These are phyloP conservation scores for Galeopsomyia nigrocyanea DNA, from an alignment of 2,888 invertebrate species.

Conservation along the genomic window DNA sequence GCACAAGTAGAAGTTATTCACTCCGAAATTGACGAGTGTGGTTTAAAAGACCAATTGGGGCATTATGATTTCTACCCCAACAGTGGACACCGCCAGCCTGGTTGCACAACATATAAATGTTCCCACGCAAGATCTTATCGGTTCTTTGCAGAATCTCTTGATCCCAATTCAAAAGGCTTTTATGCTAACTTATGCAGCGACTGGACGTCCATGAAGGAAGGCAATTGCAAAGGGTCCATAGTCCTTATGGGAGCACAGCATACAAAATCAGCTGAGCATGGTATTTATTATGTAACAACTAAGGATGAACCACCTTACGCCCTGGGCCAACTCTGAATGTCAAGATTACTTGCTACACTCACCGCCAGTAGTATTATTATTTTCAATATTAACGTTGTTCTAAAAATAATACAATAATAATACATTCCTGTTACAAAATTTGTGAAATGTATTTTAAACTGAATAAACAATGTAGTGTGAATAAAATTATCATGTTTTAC, in stretches of 20 bases:
- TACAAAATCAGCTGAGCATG: conserved; percentile 42
- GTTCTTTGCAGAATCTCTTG: conserved; percentile 56
- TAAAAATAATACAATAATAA: too few species aligned
- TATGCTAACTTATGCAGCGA: conserved; percentile 43
- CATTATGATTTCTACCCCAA: conserved; percentile 67
- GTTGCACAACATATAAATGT: conserved; percentile 54
- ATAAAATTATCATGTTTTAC: too few species aligned
- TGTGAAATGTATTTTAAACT: too few species aligned
- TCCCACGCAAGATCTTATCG: conserved; percentile 54
- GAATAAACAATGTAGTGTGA: too few species aligned
- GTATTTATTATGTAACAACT: conserved; percentile 56
- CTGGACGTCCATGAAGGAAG: conserved; percentile 35
- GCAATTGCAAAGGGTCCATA: conserved; percentile 32
- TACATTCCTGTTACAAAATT: too few species aligned
- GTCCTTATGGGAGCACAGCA: conserved; percentile 45
- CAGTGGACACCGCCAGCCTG: conserved; percentile 61
- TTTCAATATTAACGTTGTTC: too few species aligned
- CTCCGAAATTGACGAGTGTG: conserved; percentile 61
- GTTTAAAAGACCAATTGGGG: conserved; percentile 59
- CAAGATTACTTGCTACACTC: too few species aligned
- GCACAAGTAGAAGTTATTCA: conserved; percentile 66
- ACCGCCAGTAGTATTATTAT: too few species aligned
- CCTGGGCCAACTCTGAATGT: conserved; percentile 36
- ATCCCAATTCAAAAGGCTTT: conserved; percentile 43
- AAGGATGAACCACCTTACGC: conserved; percentile 52